Base-by-base conservation (phyloP, 2,888 invertebrate genomes). In the Odontomyia ornata region DNA sequence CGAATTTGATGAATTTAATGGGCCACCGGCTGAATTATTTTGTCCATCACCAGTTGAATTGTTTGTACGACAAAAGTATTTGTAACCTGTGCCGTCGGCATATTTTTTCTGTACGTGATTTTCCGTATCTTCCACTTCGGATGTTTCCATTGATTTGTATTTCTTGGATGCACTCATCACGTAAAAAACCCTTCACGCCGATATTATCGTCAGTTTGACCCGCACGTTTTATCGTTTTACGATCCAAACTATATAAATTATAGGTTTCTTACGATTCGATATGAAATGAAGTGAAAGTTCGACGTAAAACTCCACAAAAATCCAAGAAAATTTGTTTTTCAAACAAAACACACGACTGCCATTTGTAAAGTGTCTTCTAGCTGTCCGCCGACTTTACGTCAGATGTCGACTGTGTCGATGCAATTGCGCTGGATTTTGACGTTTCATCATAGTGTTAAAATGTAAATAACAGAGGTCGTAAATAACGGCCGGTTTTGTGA, bases 121-220 rank as follows among this genome's bases (percentile, higher is more conserved):
- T 76, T 86, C 86, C 52, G 83, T 85, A 76, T 86, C 84, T 82
- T 85, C 80, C 75, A 80, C 80, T 77, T 84, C 80, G 79, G 82
- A 82, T 80, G 85, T 84, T 80, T 86, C 86, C 83, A 85, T 84
- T 77, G 83, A 82, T 82, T 86, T 86, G 76, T 85, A 84, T 82
- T 86, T 86, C 83, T 86, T 86, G 75, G 86, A 85, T 82, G 86
- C 85, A 84, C 86, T 86, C 86, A 86, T 86, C 82, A 80, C 43
- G 57, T 52, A 57, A 57, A 73, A 57, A 57, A 57, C 36, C 57
- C 60, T 56, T 52, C 30, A 72, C 9, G 7, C 30, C 72, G 72
- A 72, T 28, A 56, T n/a, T 27, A 18, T 30, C 28, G 27, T 60
- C 57, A 36, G 57, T 73, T 36, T 27, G 23, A 36, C 36, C 11